Evolutionary conservation across 2,888 invertebrate species (phyloP).

Genomic region (Idaea straminata): DNA sequence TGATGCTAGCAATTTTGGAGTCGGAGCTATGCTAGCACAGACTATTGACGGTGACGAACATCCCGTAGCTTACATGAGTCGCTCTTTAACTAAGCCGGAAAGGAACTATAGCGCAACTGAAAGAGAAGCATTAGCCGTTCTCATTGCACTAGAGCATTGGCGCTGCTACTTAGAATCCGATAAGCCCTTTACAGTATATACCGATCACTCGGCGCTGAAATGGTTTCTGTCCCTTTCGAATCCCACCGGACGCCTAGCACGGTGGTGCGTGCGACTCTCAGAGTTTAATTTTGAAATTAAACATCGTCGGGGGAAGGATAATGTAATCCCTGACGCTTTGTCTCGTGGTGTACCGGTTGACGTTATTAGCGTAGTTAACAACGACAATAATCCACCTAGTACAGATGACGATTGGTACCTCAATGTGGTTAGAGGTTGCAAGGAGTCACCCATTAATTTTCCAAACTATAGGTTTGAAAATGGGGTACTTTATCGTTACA

Average conservation of each 20-base stretch:
- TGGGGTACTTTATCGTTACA: slow-evolving; percentile 17
- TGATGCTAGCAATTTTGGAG: slow-evolving; percentile 26
- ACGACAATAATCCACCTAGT: not conserved
- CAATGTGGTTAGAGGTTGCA: slow-evolving; percentile 22
- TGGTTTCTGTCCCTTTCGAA: slow-evolving; percentile 28
- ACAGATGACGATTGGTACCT: slow-evolving; percentile 22
- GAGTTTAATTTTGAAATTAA: slow-evolving; percentile 28
- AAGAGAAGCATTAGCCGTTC: slow-evolving; percentile 32
- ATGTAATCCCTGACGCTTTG: slow-evolving; percentile 29
- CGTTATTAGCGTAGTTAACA: not conserved
- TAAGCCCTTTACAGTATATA: slow-evolving; percentile 24
- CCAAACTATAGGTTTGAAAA: slow-evolving; percentile 24
- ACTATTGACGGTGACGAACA: slow-evolving; percentile 24
- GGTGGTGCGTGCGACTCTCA: slow-evolving; percentile 33
- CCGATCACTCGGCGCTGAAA: slow-evolving; percentile 31
- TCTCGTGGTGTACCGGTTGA: slow-evolving; percentile 15
- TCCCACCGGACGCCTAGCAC: slow-evolving; percentile 32
- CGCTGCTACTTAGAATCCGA: slow-evolving; percentile 34
- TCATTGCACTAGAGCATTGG: slow-evolving; percentile 34
- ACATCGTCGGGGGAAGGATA: slow-evolving; percentile 29
- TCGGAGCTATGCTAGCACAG: slow-evolving; percentile 24
- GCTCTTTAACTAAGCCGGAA: slow-evolving; percentile 14
- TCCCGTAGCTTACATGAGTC: too few species aligned
- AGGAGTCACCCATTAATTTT: slow-evolving; percentile 13
- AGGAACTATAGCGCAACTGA: slow-evolving; percentile 34